phyloP scores from a whole-genome alignment of 2,797 vertebrate species.

The Rachycentron canadum region DNA sequence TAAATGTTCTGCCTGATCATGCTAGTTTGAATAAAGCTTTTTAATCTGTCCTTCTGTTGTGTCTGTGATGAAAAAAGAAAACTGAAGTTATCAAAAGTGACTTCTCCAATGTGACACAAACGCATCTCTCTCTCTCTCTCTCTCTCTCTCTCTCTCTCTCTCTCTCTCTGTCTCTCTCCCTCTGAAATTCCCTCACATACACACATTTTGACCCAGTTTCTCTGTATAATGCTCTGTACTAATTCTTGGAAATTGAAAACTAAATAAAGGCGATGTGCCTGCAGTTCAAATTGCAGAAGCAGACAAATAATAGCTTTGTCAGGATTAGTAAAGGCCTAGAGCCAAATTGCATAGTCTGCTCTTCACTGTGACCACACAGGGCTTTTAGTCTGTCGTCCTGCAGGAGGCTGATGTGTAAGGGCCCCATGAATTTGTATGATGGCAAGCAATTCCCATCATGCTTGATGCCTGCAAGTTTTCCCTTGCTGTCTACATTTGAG shows the following conservation, averaged over 20 bases:
- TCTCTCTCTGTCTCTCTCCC: conserved; percentile 10
- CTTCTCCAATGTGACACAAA: conserved; percentile 45
- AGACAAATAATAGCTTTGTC: conserved; percentile 76
- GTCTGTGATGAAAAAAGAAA: conserved; percentile 59
- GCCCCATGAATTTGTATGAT: conserved; percentile 9
- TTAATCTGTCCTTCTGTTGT: conserved; percentile 67
- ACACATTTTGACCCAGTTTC: conserved; percentile 78
- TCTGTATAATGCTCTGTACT: conserved; percentile 61
- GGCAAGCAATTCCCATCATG: background rate
- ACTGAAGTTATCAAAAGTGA: conserved; percentile 58
- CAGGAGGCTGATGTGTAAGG: conserved; percentile 29
- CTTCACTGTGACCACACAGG: conserved; percentile 57
- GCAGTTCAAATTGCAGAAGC: conserved; percentile 64
- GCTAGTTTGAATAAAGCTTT: conserved; percentile 86
- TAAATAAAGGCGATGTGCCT: conserved; percentile 69
- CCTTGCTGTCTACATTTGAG: background rate
- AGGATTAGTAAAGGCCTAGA: conserved; percentile 62
- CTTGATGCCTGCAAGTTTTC: background rate
- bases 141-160: conserved; percentile 13
- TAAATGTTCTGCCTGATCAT: conserved; percentile 85
- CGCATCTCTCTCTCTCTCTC: background rate
- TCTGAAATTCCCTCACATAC: conserved; percentile 53
- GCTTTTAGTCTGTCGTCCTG: conserved; percentile 36
- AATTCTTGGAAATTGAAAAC: conserved; percentile 80
- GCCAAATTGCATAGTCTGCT: conserved; percentile 57